Base-by-base conservation (phyloP, 2,113 vertebrate species). In the Brachypodius melanocephalos region DNA sequence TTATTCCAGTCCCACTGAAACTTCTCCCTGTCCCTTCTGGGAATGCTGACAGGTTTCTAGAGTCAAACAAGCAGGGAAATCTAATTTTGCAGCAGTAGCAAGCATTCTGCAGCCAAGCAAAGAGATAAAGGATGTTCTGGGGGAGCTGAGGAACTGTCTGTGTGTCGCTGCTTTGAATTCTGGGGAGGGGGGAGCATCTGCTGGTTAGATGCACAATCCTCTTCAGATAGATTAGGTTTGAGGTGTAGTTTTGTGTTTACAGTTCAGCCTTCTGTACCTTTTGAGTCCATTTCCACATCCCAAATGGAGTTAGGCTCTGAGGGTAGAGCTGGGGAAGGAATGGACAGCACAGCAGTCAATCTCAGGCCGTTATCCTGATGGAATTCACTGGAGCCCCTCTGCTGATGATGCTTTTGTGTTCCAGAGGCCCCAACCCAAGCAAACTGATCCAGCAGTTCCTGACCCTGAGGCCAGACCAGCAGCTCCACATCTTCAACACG, bases 391-490 rank as follows among this genome's bases (percentile, higher is more conserved):
- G 20, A 31, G 8, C 68, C 67, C 32, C 26, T 0, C 1, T 16
- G 13, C 14, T 90, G 45, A 81, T 0, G 4, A 1, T 58, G 28
- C 15, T 59, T 72, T 76, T 34, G 81, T 85, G 20, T 97, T 96
- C 12, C 96, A 99, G 99, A 93, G 99, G 99, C 36, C 99, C 99
- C 6, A 99, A 99, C 95, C 99, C 99, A 0, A 98, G 97, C 96
- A 99, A 99, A 88, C 98, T 99, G 92, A 98, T 99, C 95, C 99
- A 99, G 96, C 99, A 99, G 98, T 98, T 99, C 81, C 96, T 99
- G 91, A 99, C 99, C 38, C 95, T 99, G 86, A 97, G 99, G 42
- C 98, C 97, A 3, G 99, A 99, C 46, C 99, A 99, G 97, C 99
- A 99, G 98, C 98, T 99, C 21, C 97, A 99, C 97, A 99, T 99